Evolutionary conservation across 2,888 invertebrate genomes (phyloP).

Genomic region (Colostygia pectinataria): DNA sequence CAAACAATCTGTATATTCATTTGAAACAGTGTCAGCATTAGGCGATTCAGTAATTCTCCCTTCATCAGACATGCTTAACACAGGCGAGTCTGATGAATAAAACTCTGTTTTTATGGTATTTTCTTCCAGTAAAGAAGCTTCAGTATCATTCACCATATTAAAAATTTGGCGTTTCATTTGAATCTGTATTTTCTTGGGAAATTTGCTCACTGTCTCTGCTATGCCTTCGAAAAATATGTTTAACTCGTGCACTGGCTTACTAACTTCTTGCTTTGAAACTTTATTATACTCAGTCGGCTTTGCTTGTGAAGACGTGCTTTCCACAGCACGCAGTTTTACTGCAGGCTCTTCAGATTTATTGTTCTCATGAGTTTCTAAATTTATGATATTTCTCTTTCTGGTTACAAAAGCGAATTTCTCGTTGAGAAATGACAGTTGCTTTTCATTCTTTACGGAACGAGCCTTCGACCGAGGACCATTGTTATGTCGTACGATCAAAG

Average conservation of each 20-base stretch:
- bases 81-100: neutral
- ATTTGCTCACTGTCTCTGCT: conserved; percentile 22
- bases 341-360: neutral
- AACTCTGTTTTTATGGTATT: neutral
- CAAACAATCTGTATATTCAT: neutral
- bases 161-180: conserved; percentile 17
- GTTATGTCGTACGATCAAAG: conserved; percentile 12
- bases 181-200: conserved; percentile 16
- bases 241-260: neutral
- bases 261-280: neutral
- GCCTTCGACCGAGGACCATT: neutral
- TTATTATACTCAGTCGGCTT: neutral
- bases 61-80: neutral
- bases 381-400: neutral
- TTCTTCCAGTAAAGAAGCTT: conserved; percentile 7
- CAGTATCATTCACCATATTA: conserved; percentile 17
- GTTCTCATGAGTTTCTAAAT: neutral
- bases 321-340: neutral
- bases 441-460: conserved; percentile 20
- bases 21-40: neutral
- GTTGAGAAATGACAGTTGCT: conserved; percentile 18
- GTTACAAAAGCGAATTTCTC: conserved; percentile 1
- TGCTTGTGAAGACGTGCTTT: neutral
- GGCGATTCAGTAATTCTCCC: neutral
- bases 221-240: conserved; percentile 22